These are phyloP conservation scores for Scaptomyza caliginosa DNA, from an alignment of 2,888 invertebrate genomes.

Conservation along the genomic window DNA sequence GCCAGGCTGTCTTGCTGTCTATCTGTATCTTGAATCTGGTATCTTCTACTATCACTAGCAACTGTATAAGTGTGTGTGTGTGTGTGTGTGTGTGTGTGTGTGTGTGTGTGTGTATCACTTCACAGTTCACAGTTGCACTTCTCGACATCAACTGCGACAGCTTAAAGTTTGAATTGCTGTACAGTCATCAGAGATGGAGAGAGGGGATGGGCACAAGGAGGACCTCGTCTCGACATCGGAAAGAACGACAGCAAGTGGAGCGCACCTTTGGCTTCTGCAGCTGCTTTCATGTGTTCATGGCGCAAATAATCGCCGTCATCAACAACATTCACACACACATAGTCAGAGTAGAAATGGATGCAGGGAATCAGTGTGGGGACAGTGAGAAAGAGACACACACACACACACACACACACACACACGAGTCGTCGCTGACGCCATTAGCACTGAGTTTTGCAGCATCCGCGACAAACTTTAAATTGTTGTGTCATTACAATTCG, in stretches of 20 bases:
- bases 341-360: background rate
- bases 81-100: slow-evolving; percentile 21
- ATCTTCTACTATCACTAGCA: slow-evolving; percentile 13
- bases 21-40: slow-evolving; percentile 16
- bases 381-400: slow-evolving; percentile 14
- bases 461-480: slow-evolving; percentile 80
- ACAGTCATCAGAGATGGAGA: slow-evolving; percentile 56
- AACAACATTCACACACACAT: slow-evolving; percentile 54
- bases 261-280: slow-evolving; percentile 72
- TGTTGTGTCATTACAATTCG: slow-evolving; percentile 79
- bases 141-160: slow-evolving; percentile 61
- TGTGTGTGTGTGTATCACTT: slow-evolving; percentile 7
- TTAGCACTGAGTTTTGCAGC: slow-evolving; percentile 77
- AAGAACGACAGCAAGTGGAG: slow-evolving; percentile 69
- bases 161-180: slow-evolving; percentile 73
- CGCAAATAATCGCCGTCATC: slow-evolving; percentile 78
- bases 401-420: slow-evolving; percentile 43
- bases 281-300: slow-evolving; percentile 79
- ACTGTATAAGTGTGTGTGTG: slow-evolving; percentile 2
- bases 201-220: background rate
- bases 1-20: slow-evolving; percentile 12
- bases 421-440: slow-evolving; percentile 78
- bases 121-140: slow-evolving; percentile 61
- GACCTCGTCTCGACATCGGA: slow-evolving; percentile 30
- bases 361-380: background rate